Percentiles rank a stretch among this genome's conserved stretches.
These are phyloP conservation scores for Sphaerolaimus hirsutus DNA, from an alignment of 2,888 invertebrate genomes.

Conservation along the genomic window DNA sequence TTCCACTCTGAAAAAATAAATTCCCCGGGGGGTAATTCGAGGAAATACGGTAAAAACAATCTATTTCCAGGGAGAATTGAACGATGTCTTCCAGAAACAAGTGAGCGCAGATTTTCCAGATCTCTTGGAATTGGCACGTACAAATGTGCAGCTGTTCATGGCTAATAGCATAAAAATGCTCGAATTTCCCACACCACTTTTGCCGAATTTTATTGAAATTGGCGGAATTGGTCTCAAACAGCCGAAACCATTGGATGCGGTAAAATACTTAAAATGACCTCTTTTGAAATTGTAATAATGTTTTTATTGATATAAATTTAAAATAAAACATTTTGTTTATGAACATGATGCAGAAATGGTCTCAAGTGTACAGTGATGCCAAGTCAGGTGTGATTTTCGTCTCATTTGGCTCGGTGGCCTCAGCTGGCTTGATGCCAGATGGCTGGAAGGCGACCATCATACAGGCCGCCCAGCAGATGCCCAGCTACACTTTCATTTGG, in stretches of 20 bases:
- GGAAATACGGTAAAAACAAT: too few species aligned
- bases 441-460: conserved; percentile 1
- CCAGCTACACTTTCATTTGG: conserved; percentile 2
- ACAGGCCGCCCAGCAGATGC: conserved; percentile 2
- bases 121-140: not conserved
- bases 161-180: conserved; percentile 15
- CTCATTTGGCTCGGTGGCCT: conserved; percentile 3
- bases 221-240: conserved; percentile 16
- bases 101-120: not conserved
- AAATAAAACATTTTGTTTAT: too few species aligned
- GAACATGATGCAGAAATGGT: too few species aligned
- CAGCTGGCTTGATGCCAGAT: not conserved
- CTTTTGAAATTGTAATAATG: too few species aligned
- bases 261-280: too few species aligned
- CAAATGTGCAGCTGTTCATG: conserved; percentile 8
- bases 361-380: too few species aligned
- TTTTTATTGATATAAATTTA: too few species aligned
- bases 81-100: too few species aligned
- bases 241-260: conserved; percentile 10
- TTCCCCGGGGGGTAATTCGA: too few species aligned
- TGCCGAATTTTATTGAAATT: conserved; percentile 14
- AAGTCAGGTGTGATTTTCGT: conserved; percentile 1
- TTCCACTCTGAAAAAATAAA: too few species aligned
- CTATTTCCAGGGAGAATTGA: too few species aligned
- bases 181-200: conserved; percentile 13